A percentile compares a stretch with the other conserved stretches of the same genome.
phyloP scores from a whole-genome alignment of 35 echinoderm and acorn worm species.

The Amphiura filiformis region DNA sequence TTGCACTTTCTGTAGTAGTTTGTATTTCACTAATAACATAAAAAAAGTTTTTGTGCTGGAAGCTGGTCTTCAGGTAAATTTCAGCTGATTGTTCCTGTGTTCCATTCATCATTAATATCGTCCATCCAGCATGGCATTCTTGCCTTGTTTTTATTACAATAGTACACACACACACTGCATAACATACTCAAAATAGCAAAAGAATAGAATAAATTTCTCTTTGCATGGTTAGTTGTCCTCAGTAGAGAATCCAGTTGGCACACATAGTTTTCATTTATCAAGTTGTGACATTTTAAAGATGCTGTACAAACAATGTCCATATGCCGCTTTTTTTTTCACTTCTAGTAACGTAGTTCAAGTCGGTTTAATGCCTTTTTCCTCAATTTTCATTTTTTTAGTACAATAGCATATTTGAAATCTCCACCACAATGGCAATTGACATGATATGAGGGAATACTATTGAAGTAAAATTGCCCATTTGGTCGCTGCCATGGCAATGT shows the following conservation, averaged over 20 bases:
- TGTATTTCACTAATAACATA: background rate
- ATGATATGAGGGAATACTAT: background rate
- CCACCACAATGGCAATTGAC: background rate
- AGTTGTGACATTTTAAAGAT: background rate
- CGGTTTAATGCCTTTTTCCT: too few relatives aligned
- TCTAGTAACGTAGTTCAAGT: too few relatives aligned
- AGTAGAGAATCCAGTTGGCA: background rate
- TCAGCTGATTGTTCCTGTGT: conserved; percentile 2
- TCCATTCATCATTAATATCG: too few relatives aligned
- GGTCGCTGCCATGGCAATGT: background rate
- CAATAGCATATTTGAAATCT: too few relatives aligned
- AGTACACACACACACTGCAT: background rate
- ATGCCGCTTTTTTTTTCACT: background rate
- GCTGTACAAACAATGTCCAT: background rate
- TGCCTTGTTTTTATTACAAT: background rate
- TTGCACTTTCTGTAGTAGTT: background rate
- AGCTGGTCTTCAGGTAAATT: background rate
- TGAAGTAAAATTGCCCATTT: background rate
- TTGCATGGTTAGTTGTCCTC: background rate
- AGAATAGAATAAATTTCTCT: background rate
- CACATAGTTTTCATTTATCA: background rate
- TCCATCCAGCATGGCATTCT: background rate
- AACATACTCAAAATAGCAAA: conserved; percentile 15
- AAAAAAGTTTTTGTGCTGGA: background rate
- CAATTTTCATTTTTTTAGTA: background rate